These are phyloP conservation scores for Ptychoptera albimana DNA, from an alignment of 2,888 invertebrate genomes.

Conservation along the genomic window DNA sequence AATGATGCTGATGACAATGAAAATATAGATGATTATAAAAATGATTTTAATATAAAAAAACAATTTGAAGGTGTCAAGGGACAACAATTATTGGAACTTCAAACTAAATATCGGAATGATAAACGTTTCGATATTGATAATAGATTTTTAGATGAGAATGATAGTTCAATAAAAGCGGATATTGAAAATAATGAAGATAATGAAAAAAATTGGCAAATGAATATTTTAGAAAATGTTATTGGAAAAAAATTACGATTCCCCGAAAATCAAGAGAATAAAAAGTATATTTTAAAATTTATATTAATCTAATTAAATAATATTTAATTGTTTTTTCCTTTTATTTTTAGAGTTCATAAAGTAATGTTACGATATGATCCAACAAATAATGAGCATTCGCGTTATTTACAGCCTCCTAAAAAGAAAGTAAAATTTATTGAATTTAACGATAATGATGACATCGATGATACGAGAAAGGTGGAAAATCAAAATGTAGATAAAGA, in stretches of 20 bases:
- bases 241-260: constrained; percentile 16
- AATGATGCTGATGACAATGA: constrained; percentile 31
- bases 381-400: constrained; percentile 46
- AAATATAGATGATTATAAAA: constrained; percentile 36
- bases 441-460: constrained; percentile 1
- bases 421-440: constrained; percentile 29
- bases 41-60: constrained; percentile 44
- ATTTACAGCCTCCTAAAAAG: constrained; percentile 27
- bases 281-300: not conserved
- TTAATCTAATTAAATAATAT: constrained; percentile 6
- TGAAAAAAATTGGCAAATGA: constrained; percentile 30
- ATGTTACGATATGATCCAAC: constrained; percentile 54
- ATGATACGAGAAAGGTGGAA: constrained; percentile 21
- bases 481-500: constrained; percentile 16
- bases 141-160: constrained; percentile 48
- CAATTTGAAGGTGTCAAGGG: constrained; percentile 39
- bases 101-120: constrained; percentile 58
- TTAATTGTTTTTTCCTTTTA: too few relatives aligned
- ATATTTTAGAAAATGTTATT: constrained; percentile 34
- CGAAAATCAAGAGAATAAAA: not conserved
- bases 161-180: constrained; percentile 16
- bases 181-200: constrained; percentile 11
- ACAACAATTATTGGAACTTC: constrained; percentile 41
- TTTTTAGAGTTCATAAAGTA: constrained; percentile 15
- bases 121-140: constrained; percentile 59